Conservation (phyloP, 2,797 vertebrate genomes). For the Phrynocephalus guinanensis region DNA sequence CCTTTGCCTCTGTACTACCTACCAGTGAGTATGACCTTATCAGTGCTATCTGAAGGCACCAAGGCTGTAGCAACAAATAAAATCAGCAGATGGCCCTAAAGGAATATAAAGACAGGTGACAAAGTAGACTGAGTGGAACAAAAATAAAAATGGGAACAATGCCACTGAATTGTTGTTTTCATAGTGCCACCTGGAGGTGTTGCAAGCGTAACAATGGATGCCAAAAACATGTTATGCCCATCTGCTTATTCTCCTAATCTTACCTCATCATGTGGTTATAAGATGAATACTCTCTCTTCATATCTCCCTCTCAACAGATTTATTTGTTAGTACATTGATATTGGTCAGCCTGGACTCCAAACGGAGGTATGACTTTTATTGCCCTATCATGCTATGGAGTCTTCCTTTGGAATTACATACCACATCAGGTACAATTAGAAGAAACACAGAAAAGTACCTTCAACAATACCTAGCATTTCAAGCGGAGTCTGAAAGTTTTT, state of each 20-base stretch:
- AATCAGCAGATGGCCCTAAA: constrained; percentile 65
- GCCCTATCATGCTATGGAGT: constrained; percentile 39
- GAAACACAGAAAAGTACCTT: neutral
- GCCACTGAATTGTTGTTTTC: constrained; percentile 54
- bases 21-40: constrained; percentile 13
- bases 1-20: neutral
- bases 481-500: constrained; percentile 18
- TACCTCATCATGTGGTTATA: constrained; percentile 39
- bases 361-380: constrained; percentile 46
- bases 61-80: constrained; percentile 25
- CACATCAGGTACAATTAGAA: constrained; percentile 35
- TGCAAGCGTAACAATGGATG: constrained; percentile 55
- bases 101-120: constrained; percentile 56
- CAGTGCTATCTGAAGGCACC: constrained; percentile 15
- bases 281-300: constrained; percentile 32
- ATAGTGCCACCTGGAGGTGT: constrained; percentile 63
- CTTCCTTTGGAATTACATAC: neutral
- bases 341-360: constrained; percentile 19
- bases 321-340: constrained; percentile 62
- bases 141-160: constrained; percentile 61
- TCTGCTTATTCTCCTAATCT: constrained; percentile 68
- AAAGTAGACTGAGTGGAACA: constrained; percentile 62
- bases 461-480: constrained; percentile 10
- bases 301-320: constrained; percentile 46
- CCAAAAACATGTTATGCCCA: constrained; percentile 68